A percentile compares a stretch with the other conserved stretches of the same genome.
Conservation (phyloP, 2,797 vertebrate species). For the Megaceryle alcyon region DNA sequence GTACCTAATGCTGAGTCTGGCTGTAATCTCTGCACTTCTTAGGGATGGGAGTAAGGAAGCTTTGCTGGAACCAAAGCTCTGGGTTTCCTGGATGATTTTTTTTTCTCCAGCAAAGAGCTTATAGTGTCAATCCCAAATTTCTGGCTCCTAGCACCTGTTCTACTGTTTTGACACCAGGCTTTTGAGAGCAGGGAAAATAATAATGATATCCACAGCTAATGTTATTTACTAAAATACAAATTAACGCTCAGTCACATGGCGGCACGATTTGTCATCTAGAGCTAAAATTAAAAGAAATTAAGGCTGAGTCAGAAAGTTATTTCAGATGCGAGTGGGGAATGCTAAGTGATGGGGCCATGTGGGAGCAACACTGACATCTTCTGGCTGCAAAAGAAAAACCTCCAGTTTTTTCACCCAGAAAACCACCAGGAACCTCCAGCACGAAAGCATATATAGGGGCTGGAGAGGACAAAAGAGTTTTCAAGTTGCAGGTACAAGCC, state of each 20-base stretch:
- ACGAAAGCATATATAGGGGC: neutral
- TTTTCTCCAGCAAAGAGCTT: neutral
- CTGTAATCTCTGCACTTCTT: neutral
- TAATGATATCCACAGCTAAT: constrained; percentile 48
- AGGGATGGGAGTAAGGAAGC: neutral
- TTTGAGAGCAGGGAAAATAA: neutral
- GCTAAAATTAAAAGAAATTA: constrained; percentile 76
- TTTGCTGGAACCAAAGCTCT: neutral
- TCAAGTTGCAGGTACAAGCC: neutral
- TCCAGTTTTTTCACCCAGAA: neutral
- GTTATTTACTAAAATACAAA: constrained; percentile 70
- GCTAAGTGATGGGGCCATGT: neutral
- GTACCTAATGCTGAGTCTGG: neutral
- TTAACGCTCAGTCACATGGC: constrained; percentile 56
- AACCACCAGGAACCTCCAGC: rapidly evolving
- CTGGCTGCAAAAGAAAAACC: neutral
- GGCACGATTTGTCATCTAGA: constrained; percentile 69
- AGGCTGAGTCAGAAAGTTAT: constrained; percentile 78
- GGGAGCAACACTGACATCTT: constrained; percentile 52
- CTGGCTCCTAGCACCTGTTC: neutral
- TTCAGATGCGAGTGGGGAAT: constrained; percentile 30
- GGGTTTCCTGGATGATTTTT: neutral
- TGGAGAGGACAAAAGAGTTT: neutral
- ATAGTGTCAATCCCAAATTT: neutral
- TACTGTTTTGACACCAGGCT: constrained; percentile 44